Evolutionary conservation across 37 sponge, comb jelly and placozoan genomes (phyloP).

Genomic region (Chondrosia reniformis): DNA sequence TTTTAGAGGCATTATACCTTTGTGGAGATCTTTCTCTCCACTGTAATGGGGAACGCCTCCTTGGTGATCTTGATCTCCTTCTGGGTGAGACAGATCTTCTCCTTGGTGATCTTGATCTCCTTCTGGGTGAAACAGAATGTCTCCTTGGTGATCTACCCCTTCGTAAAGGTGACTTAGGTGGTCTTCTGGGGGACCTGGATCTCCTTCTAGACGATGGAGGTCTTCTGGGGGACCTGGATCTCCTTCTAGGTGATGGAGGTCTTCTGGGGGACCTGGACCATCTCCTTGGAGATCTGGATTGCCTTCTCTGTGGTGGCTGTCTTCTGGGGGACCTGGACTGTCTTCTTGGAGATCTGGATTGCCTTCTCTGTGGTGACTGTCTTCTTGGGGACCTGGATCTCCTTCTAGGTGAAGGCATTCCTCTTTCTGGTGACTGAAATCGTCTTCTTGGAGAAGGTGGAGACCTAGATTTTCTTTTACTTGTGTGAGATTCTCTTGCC

Average conservation of each 20-base stretch:
- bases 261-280: background rate
- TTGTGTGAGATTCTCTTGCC: background rate
- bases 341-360: background rate
- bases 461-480: background rate
- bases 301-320: background rate
- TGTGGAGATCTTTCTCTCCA: too few relatives aligned
- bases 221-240: background rate
- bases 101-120: conserved; percentile 13
- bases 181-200: background rate
- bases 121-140: conserved; percentile 9
- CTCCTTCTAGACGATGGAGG: background rate
- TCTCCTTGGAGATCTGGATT: conserved; percentile 10
- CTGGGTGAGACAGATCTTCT: background rate
- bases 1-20: too few relatives aligned
- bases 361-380: background rate
- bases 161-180: background rate
- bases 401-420: background rate
- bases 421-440: background rate
- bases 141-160: conserved; percentile 5
- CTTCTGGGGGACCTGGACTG: conserved; percentile 10
- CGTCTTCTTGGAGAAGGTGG: background rate
- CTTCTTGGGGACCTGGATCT: background rate
- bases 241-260: conserved; percentile 2
- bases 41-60: background rate
- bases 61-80: conserved; percentile 5